Percentiles rank a stretch among this genome's conserved stretches.
phyloP scores from a whole-genome alignment of 2,797 vertebrate genomes.

The Dipus sagitta region DNA sequence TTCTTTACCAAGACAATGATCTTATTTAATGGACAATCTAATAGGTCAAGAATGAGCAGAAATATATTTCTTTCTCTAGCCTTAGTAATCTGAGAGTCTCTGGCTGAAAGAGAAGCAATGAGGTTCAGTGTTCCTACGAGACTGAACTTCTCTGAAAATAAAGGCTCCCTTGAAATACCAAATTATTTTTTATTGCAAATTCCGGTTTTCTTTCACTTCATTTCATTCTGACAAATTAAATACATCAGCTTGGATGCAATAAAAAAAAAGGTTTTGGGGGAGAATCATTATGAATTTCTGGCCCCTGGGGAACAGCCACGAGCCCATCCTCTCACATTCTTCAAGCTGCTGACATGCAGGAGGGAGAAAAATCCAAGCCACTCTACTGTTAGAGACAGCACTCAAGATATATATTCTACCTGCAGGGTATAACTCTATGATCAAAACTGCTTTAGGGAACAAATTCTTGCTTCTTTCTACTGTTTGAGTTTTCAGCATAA shows the following conservation, averaged over 20 bases:
- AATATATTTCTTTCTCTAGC: conserved; percentile 24
- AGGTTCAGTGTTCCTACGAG: conserved; percentile 47
- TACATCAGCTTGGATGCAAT: conserved; percentile 53
- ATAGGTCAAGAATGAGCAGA: neutral
- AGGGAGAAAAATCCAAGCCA: neutral
- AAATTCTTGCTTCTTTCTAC: conserved; percentile 67
- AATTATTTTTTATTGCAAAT: conserved; percentile 78
- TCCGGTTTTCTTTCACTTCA: conserved; percentile 72
- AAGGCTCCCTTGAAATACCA: conserved; percentile 60
- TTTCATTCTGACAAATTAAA: conserved; percentile 77
- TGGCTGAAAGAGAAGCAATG: conserved; percentile 21
- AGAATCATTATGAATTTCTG: conserved; percentile 62
- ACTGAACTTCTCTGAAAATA: conserved; percentile 57
- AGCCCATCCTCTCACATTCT: neutral
- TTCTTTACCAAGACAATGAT: conserved; percentile 26
- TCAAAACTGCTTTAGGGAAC: conserved; percentile 57
- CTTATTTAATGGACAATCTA: conserved; percentile 58
- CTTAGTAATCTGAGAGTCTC: conserved; percentile 32
- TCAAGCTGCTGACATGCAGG: neutral
- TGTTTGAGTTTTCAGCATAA: conserved; percentile 68
- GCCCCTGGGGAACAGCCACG: conserved; percentile 22
- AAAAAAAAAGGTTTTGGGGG: neutral
- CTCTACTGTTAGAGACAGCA: conserved; percentile 20
- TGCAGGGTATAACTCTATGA: conserved; percentile 54
- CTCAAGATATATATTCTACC: conserved; percentile 48